Evolutionary conservation across 2,888 invertebrate species (phyloP), one percentile per base, ranked within the genome.

Genomic region (Aplocera efformata): DNA sequence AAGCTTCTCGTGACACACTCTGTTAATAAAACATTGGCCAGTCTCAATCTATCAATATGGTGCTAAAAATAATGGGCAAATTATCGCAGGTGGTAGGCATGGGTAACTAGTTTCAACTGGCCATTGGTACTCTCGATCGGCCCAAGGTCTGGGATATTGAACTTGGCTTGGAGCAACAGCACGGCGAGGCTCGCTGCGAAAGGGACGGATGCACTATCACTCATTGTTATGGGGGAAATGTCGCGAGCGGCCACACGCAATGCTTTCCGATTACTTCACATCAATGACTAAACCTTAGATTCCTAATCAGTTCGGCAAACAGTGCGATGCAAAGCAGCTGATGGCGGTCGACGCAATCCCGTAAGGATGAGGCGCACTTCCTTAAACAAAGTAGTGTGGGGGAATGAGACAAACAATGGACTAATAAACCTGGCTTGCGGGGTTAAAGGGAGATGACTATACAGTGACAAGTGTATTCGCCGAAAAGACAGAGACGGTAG

Each of bases 121-220:
- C 63, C 72, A 65, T 65, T 48, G 70, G 72, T 72, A 68, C 72
- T 73, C 76, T 76, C 79, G 79, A 70, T 73, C 83, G 81, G 73
- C 58, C 77, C 84, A 85, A 84, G 85, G 85, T 79, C 84, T 85
- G 86, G 86, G 83, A 84, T 86, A 79, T 86, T 86, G 86, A 88
- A 86, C 86, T 77, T 84, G 77, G 62, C 75, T 45, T 77, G 78
- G 80, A 70, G 78, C 82, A 77, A 79, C 76, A 75, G 78, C 79
- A 77, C 79, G 67, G 59, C 78, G 70, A 80, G 79, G 75, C 67
- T 73, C 72, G 79, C 73, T 70, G 77, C 67, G 83, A 80, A 72
- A 79, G 82, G 74, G 81, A 85, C 79, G 76, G 79, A 76, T 76
- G 76, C 71, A 79, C 83, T 81, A 77, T 79, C 82, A 81, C 82